phyloP scores from a whole-genome alignment of 2,113 vertebrate species.

The Protomyctophum bolini region DNA sequence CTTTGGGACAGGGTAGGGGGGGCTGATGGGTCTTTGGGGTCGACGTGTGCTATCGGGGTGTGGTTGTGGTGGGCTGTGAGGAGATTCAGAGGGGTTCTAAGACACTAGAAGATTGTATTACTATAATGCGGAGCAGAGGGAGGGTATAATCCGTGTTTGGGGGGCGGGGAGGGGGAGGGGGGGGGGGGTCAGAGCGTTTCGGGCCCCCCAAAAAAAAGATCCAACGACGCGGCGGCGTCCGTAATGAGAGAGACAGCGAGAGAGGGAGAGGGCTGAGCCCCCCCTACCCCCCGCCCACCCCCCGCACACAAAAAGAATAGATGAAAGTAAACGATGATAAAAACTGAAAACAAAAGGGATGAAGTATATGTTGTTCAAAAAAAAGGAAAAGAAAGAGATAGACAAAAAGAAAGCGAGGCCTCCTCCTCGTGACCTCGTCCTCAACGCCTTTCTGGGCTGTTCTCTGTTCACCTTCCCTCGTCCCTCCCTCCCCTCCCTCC shows the following conservation, averaged over 20 bases:
- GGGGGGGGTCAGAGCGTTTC: constrained; percentile 36
- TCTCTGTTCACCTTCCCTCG: constrained; percentile 13
- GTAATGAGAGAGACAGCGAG: too few species aligned
- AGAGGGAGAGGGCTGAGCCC: too few species aligned
- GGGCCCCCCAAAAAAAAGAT: background rate
- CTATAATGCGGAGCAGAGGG: constrained; percentile 48
- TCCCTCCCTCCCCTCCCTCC: constrained; percentile 31
- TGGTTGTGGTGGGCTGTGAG: constrained; percentile 37
- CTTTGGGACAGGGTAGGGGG: background rate
- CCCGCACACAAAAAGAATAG: background rate
- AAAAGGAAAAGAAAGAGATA: background rate
- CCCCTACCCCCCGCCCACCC: too few species aligned
- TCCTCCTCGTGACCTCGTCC: constrained; percentile 34
- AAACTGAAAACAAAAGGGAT: constrained; percentile 33
- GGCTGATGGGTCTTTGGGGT: constrained; percentile 47
- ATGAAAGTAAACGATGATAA: constrained; percentile 34
- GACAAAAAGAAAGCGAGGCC: background rate
- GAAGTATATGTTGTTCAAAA: constrained; percentile 53
- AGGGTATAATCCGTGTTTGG: constrained; percentile 65
- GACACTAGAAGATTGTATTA: constrained; percentile 41
- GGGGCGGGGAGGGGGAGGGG: constrained; percentile 26
- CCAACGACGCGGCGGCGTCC: too few species aligned
- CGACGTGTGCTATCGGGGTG: constrained; percentile 29
- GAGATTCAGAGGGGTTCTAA: constrained; percentile 22
- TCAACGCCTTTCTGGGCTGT: background rate